Percentiles rank a stretch among this genome's conserved stretches.
Evolutionary conservation across 1,140 invertebrate species (phyloP).

Genomic region (Dysdera silvatica): DNA sequence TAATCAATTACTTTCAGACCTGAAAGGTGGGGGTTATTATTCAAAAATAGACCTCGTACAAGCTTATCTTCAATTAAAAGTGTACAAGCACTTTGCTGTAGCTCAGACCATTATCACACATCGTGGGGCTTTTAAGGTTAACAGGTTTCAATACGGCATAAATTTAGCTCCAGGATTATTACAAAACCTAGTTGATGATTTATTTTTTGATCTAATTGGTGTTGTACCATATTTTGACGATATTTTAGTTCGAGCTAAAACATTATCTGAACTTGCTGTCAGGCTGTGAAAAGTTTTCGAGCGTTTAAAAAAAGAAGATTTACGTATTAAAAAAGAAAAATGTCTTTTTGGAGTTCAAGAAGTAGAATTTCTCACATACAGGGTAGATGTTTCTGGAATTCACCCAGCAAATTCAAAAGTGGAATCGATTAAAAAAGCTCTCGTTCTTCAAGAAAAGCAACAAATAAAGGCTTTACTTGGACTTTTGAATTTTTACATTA

Average conservation of each 20-base stretch:
- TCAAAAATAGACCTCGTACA: neutral
- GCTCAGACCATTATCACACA: neutral
- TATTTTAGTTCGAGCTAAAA: neutral
- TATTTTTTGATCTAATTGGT: neutral
- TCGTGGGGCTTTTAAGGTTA: neutral
- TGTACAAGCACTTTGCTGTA: neutral
- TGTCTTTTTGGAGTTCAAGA: neutral
- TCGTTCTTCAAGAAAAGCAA: neutral
- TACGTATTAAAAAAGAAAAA: neutral
- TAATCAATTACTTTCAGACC: neutral
- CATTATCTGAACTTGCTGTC: neutral
- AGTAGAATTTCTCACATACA: neutral
- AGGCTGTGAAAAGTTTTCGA: neutral
- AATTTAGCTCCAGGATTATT: neutral
- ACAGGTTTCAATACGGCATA: neutral
- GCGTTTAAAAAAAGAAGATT: neutral
- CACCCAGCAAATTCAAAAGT: constrained; percentile 5
- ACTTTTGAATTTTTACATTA: constrained; percentile 41
- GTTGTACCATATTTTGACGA: neutral
- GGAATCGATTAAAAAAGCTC: neutral
- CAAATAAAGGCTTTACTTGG: constrained; percentile 13
- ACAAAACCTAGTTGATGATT: neutral
- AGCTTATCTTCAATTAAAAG: neutral
- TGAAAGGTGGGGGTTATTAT: neutral
- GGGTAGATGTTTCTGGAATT: neutral